Evolutionary conservation across 2,113 vertebrate genomes (phyloP).

Genomic region (Oryzias curvinotus): DNA sequence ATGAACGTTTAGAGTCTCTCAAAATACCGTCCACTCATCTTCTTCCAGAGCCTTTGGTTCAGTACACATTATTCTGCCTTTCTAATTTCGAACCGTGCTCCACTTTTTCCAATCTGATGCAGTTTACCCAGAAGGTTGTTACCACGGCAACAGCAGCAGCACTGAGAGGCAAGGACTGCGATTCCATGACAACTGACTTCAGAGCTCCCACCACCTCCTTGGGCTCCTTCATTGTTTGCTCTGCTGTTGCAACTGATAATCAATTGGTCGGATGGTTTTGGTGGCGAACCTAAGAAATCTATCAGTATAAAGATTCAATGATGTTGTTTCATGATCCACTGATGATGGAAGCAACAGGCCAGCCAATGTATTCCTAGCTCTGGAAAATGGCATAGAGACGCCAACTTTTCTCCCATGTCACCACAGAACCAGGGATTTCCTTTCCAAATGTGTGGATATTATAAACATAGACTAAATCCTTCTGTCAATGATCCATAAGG

Average conservation of each 20-base stretch:
- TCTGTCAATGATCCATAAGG: no score
- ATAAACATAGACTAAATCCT: not conserved
- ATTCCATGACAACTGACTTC: slow-evolving; percentile 71
- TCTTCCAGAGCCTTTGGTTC: slow-evolving; percentile 3
- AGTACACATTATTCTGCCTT: slow-evolving; percentile 47
- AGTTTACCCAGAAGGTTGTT: slow-evolving; percentile 75
- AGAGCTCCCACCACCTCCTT: slow-evolving; percentile 37
- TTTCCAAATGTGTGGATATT: not conserved
- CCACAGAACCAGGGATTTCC: not conserved
- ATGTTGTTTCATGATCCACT: not conserved
- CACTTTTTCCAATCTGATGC: slow-evolving; percentile 66
- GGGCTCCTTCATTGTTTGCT: slow-evolving; percentile 34
- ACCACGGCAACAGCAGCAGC: slow-evolving; percentile 69
- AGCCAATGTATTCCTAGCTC: no score
- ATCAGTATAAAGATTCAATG: not conserved
- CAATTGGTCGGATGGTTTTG: slow-evolving; percentile 4
- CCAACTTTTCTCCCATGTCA: not conserved
- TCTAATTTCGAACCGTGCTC: slow-evolving; percentile 75
- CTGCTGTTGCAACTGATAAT: slow-evolving; percentile 26
- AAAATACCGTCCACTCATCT: not conserved
- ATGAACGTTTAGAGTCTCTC: not conserved
- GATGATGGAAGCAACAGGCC: no score
- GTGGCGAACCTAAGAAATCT: not conserved
- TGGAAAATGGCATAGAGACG: not conserved
- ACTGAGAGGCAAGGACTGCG: slow-evolving; percentile 60